A percentile compares a stretch with the other conserved stretches of the same genome.
Evolutionary conservation across 2,888 invertebrate genomes (phyloP).

Genomic region (Scaptomyza reducta): DNA sequence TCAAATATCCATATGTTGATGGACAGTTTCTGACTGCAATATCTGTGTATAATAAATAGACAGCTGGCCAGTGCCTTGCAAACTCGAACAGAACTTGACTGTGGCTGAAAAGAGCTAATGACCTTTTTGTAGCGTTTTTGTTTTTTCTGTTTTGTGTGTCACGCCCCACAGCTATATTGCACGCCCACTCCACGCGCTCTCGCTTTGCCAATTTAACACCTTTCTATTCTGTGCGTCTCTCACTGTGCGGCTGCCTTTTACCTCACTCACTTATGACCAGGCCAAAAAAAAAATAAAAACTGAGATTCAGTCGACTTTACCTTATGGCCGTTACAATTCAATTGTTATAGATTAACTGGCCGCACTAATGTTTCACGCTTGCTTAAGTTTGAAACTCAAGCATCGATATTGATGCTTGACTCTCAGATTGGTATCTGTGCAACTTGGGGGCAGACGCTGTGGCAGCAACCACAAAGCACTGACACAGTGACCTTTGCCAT

Average conservation of each 20-base stretch:
- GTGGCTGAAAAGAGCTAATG: slow-evolving; percentile 60
- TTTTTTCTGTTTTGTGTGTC: slow-evolving; percentile 20
- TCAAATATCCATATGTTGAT: slow-evolving; percentile 21
- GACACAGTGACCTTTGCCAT: slow-evolving; percentile 78
- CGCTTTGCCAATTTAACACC: slow-evolving; percentile 75
- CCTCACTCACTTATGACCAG: slow-evolving; percentile 41
- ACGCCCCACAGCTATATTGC: slow-evolving; percentile 49
- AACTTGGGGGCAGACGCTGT: slow-evolving; percentile 47
- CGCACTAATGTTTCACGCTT: slow-evolving; percentile 76
- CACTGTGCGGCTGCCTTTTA: slow-evolving; percentile 54
- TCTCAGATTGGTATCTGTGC: slow-evolving; percentile 30
- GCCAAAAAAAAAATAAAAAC: background rate
- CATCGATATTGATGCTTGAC: slow-evolving; percentile 45
- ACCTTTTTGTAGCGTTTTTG: slow-evolving; percentile 48
- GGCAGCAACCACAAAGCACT: slow-evolving; percentile 31
- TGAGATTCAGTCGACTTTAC: slow-evolving; percentile 1
- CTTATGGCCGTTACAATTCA: slow-evolving; percentile 69
- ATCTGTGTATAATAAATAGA: background rate
- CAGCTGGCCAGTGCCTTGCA: background rate
- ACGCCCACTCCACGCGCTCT: slow-evolving; percentile 43
- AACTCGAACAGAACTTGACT: slow-evolving; percentile 30
- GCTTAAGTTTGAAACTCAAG: slow-evolving; percentile 42
- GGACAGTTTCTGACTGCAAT: slow-evolving; percentile 29
- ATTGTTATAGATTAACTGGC: slow-evolving; percentile 75
- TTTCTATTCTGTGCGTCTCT: slow-evolving; percentile 66